Conservation (phyloP, 2,888 invertebrate species). For the Quadroppia sp. region DNA sequence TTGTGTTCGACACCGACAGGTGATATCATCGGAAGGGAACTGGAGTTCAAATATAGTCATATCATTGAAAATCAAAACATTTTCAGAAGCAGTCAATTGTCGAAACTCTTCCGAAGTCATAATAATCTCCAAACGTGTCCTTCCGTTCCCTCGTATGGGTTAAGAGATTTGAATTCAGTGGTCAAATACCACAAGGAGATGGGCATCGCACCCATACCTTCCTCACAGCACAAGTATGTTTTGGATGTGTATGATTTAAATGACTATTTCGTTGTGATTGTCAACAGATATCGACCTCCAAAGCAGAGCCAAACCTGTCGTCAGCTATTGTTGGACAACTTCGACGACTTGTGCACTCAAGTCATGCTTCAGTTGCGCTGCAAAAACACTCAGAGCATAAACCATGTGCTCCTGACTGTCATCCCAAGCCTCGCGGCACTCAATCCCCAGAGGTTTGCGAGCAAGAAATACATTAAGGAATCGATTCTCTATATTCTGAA, state of each 20-base stretch:
- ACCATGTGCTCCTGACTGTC: conserved; percentile 77
- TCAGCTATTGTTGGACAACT: conserved; percentile 73
- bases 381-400: conserved; percentile 69
- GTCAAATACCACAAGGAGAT: conserved; percentile 48
- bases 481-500: conserved; percentile 73
- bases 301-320: conserved; percentile 75
- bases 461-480: conserved; percentile 64
- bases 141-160: conserved; percentile 11
- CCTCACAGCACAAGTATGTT: conserved; percentile 26
- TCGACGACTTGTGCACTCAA: conserved; percentile 64
- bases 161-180: conserved; percentile 43
- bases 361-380: conserved; percentile 71
- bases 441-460: conserved; percentile 72
- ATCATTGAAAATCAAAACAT: conserved; percentile 19
- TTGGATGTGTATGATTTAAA: too few relatives aligned
- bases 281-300: background rate
- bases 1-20: background rate
- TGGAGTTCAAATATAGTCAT: conserved; percentile 4
- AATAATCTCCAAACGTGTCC: background rate
- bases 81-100: conserved; percentile 17
- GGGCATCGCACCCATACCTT: conserved; percentile 39
- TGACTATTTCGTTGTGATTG: too few relatives aligned
- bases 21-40: background rate
- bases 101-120: conserved; percentile 35
- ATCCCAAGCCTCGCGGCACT: conserved; percentile 92